Percentiles rank a stretch among this genome's conserved stretches.
phyloP scores from a whole-genome alignment of 2,888 invertebrate genomes.

The Latrodectus hesperus region DNA sequence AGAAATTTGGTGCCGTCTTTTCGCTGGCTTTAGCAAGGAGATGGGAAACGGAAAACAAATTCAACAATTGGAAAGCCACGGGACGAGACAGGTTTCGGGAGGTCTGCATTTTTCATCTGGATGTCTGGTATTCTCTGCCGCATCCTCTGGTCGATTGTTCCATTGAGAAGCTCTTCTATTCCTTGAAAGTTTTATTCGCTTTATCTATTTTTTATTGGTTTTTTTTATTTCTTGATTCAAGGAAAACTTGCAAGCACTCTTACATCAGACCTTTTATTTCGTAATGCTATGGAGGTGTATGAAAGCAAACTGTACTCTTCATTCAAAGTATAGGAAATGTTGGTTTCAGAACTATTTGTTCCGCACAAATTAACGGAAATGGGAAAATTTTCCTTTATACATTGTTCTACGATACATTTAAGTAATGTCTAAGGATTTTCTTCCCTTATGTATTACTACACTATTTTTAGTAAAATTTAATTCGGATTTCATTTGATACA shows the following conservation, averaged over 20 bases:
- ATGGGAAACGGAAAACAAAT: conserved; percentile 43
- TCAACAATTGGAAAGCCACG: conserved; percentile 58
- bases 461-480: no score
- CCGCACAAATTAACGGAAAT: no score
- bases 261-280: background rate
- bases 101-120: conserved; percentile 59
- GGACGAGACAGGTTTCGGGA: conserved; percentile 11
- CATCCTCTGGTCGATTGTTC: conserved; percentile 34
- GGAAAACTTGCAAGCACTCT: background rate
- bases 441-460: no score
- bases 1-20: conserved; percentile 56
- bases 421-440: no score
- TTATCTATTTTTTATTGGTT: background rate
- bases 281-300: no score
- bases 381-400: no score
- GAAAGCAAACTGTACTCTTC: no score
- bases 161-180: conserved; percentile 6
- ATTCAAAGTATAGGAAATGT: no score
- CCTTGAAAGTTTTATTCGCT: background rate
- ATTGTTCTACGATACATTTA: no score
- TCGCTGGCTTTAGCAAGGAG: conserved; percentile 12
- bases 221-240: background rate
- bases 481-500: no score
- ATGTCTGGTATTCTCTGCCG: conserved; percentile 26
- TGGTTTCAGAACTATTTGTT: no score